phyloP scores from a whole-genome alignment of 1,140 invertebrate genomes.

The Drosophila ananassae region DNA sequence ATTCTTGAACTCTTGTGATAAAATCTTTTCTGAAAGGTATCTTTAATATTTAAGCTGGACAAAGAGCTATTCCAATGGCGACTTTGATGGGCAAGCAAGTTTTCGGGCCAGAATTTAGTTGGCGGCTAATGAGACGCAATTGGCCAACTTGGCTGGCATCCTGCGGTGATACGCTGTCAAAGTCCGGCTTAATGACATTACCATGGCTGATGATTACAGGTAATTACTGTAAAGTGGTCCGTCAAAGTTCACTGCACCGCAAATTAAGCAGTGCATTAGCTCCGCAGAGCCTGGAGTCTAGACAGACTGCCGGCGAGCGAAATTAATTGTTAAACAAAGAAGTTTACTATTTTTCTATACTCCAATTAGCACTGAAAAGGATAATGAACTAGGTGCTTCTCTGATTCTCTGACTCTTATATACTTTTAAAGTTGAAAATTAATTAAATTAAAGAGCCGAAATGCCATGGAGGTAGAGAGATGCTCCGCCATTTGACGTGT shows the following conservation, averaged over 20 bases:
- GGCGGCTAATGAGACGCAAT: slow-evolving; percentile 33
- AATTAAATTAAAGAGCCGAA: slow-evolving; percentile 26
- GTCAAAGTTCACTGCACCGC: slow-evolving; percentile 64
- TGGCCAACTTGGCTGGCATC: slow-evolving; percentile 16
- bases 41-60: too few species aligned
- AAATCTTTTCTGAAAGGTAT: too few species aligned
- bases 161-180: slow-evolving; percentile 29
- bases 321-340: slow-evolving; percentile 58
- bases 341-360: slow-evolving; percentile 16
- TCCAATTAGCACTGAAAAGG: slow-evolving; percentile 5
- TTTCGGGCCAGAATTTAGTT: slow-evolving; percentile 7
- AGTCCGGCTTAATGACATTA: slow-evolving; percentile 38
- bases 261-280: slow-evolving; percentile 54
- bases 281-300: slow-evolving; percentile 20
- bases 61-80: neutral
- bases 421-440: slow-evolving; percentile 6
- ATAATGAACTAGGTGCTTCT: slow-evolving; percentile 4
- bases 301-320: slow-evolving; percentile 56
- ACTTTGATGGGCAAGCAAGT: slow-evolving; percentile 43
- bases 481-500: slow-evolving; percentile 23
- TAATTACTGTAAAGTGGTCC: slow-evolving; percentile 44
- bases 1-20: neutral
- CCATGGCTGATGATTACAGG: slow-evolving; percentile 46
- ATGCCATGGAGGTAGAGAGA: slow-evolving; percentile 22
- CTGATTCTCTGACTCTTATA: slow-evolving; percentile 23